Percentiles rank a stretch among this genome's conserved stretches.
Conservation (phyloP, 2,888 invertebrate genomes). For the Cephalotes varians region DNA sequence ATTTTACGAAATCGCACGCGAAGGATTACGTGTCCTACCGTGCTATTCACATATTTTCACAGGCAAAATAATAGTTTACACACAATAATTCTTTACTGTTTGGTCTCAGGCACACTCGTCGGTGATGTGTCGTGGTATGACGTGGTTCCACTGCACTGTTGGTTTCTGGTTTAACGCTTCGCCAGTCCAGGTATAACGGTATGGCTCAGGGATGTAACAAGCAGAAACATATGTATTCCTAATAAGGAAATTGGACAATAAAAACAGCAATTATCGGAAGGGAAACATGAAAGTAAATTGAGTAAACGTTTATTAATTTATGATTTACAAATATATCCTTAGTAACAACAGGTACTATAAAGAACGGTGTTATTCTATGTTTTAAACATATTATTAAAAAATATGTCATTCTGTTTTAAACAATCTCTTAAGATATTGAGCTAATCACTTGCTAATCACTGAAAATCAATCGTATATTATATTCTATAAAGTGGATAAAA, state of each 20-base stretch:
- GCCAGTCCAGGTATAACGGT: conserved; percentile 78
- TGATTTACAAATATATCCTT: not conserved
- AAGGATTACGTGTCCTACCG: not conserved
- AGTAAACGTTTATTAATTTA: conserved; percentile 1
- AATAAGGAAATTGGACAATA: not conserved
- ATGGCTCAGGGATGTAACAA: conserved; percentile 72
- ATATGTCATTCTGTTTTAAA: not conserved
- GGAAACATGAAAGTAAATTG: not conserved
- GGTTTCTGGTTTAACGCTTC: conserved; percentile 78
- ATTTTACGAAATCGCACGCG: not conserved
- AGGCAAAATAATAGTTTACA: not conserved
- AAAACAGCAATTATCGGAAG: too few species aligned
- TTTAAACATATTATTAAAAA: too few species aligned
- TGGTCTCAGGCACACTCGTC: not conserved
- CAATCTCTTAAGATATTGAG: not conserved
- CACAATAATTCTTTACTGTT: conserved; percentile 69
- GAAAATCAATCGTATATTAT: not conserved
- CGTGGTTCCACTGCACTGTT: conserved; percentile 67
- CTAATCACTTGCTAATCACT: not conserved
- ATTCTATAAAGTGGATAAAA: not conserved
- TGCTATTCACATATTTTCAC: conserved; percentile 2
- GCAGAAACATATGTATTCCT: not conserved
- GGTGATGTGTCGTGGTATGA: conserved; percentile 59
- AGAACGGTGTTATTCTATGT: not conserved
- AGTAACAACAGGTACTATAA: not conserved